Percentiles rank a stretch among this genome's conserved stretches.
phyloP scores from a whole-genome alignment of 1,140 invertebrate genomes.

The Tribolium castaneum region DNA sequence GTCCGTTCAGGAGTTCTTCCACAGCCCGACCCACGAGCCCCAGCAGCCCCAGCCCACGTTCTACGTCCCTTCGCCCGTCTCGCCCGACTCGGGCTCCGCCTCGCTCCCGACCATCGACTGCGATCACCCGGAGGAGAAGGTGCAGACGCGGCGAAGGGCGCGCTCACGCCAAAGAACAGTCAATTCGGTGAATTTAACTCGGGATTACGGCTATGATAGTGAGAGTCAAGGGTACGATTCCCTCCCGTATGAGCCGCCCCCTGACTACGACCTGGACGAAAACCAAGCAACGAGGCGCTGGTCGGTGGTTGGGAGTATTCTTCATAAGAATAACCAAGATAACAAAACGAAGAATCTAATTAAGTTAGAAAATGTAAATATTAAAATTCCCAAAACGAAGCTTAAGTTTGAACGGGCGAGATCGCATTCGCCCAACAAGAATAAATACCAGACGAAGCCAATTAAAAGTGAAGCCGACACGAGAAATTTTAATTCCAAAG shows the following conservation, averaged over 20 bases:
- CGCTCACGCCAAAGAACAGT: conserved; percentile 52
- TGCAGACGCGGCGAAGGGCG: conserved; percentile 49
- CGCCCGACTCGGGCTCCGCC: conserved; percentile 45
- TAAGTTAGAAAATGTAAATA: conserved; percentile 53
- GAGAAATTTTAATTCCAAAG: conserved; percentile 51
- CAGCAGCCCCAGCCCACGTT: conserved; percentile 68
- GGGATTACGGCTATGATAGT: conserved; percentile 57
- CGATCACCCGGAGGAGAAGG: neutral
- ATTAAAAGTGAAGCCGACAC: conserved; percentile 47
- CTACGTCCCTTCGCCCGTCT: conserved; percentile 72
- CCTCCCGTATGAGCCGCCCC: conserved; percentile 60
- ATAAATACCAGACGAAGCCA: conserved; percentile 53
- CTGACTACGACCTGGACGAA: conserved; percentile 59
- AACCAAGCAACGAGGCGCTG: conserved; percentile 53
- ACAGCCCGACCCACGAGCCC: conserved; percentile 62
- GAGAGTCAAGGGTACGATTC: conserved; percentile 56
- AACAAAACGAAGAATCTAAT: conserved; percentile 47
- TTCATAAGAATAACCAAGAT: conserved; percentile 42
- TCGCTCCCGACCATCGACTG: conserved; percentile 48
- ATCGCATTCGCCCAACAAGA: conserved; percentile 61
- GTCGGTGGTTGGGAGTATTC: conserved; percentile 58
- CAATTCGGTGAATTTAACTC: conserved; percentile 48
- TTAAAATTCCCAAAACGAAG: conserved; percentile 62
- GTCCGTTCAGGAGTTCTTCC: conserved; percentile 74
- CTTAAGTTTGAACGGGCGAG: conserved; percentile 57